Evolutionary conservation across 2,113 vertebrate species (phyloP).

Genomic region (Burhinus bistriatus): DNA sequence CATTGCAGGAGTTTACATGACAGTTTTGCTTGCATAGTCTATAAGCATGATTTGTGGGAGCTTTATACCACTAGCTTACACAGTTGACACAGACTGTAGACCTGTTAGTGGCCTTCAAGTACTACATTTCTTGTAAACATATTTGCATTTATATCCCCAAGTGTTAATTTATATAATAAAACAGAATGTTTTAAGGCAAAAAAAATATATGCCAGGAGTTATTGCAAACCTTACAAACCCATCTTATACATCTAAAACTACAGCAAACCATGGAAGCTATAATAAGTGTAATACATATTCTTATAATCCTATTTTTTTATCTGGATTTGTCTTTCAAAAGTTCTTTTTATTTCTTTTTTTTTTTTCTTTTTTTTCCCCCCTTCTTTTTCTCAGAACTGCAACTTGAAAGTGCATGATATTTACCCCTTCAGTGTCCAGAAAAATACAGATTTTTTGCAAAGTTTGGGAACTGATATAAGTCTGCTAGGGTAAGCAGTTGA

Average conservation of each 20-base stretch:
- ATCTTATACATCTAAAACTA: not conserved
- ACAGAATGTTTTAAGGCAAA: not conserved
- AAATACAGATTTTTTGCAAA: not conserved
- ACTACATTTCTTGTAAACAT: not conserved
- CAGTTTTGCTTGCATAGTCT: not conserved
- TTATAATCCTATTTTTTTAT: not conserved
- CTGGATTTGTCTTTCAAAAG: not conserved
- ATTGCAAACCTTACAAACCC: not conserved
- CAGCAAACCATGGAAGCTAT: not conserved
- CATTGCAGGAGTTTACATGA: not conserved
- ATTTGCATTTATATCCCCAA: not conserved
- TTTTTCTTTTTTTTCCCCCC: accelerated
- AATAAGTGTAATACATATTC: not conserved
- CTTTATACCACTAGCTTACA: not conserved
- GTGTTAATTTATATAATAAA: not conserved
- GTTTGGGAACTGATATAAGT: not conserved
- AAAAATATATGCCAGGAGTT: not conserved
- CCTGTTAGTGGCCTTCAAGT: not conserved
- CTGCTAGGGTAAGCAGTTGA: not conserved
- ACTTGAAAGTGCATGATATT: not conserved
- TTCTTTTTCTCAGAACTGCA: not conserved
- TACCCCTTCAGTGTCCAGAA: not conserved
- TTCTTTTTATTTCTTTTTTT: accelerated
- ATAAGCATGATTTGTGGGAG: not conserved
- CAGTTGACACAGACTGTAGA: not conserved